These are phyloP conservation scores for Euthynnus affinis DNA, from an alignment of 2,797 vertebrate genomes.

Conservation along the genomic window DNA sequence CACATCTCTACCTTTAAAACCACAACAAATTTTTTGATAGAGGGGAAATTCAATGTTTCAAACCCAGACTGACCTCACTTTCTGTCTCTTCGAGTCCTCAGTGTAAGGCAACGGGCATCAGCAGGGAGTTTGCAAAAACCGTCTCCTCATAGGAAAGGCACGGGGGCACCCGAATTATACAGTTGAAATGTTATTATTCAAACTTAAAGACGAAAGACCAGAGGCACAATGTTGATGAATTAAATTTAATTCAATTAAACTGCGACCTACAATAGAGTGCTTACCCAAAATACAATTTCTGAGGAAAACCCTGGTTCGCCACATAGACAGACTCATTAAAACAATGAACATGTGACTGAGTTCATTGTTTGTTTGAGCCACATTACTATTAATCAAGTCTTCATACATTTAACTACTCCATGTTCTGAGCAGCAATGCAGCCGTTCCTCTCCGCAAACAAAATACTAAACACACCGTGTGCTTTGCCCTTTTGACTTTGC, in stretches of 20 bases:
- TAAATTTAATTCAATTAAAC: constrained; percentile 64
- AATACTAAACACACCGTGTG: not conserved
- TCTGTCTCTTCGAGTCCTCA: not conserved
- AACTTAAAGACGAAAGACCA: constrained; percentile 64
- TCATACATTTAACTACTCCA: not conserved
- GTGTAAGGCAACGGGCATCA: constrained; percentile 21
- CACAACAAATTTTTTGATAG: not conserved
- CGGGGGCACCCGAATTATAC: constrained; percentile 14
- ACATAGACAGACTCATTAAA: constrained; percentile 34
- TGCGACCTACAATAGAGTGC: constrained; percentile 26
- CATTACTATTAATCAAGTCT: not conserved
- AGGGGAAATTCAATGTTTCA: constrained; percentile 8
- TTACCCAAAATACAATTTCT: constrained; percentile 21
- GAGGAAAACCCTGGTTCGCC: constrained; percentile 28
- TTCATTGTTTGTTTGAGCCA: constrained; percentile 17
- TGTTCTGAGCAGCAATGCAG: not conserved
- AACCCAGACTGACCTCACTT: constrained; percentile 31
- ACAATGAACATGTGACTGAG: not conserved
- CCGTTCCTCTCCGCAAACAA: not conserved
- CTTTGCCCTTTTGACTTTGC: constrained; percentile 12
- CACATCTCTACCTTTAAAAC: constrained; percentile 6
- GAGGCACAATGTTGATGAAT: constrained; percentile 66
- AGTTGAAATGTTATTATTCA: constrained; percentile 56
- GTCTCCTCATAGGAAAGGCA: constrained; percentile 34
- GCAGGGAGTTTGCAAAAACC: constrained; percentile 47